These are phyloP conservation scores for Hydropotes inermis DNA, from an alignment of 2,113 vertebrate species.

Conservation along the genomic window DNA sequence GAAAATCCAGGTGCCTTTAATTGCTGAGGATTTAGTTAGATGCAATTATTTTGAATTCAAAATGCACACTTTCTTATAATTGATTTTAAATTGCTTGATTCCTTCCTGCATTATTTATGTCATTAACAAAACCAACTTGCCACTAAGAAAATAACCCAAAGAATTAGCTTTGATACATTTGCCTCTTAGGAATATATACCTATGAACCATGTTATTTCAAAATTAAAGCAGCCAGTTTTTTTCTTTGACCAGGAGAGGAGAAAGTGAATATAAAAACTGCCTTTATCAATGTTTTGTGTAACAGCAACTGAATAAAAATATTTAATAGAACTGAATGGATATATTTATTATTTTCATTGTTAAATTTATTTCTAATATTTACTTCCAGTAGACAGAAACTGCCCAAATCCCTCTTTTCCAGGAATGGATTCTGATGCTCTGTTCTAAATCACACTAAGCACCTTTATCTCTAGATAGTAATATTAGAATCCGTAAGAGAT, in stretches of 20 bases:
- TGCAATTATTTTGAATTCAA: slow-evolving; percentile 51
- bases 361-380: background rate
- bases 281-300: background rate
- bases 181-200: background rate
- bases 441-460: background rate
- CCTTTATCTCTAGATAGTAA: background rate
- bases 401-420: background rate
- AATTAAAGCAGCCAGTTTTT: background rate
- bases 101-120: slow-evolving; percentile 62
- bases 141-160: slow-evolving; percentile 39
- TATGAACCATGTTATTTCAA: background rate
- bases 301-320: background rate
- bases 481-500: background rate
- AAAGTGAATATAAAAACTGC: background rate
- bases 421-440: background rate
- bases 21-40: slow-evolving; percentile 27
- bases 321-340: background rate
- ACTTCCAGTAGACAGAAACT: background rate
- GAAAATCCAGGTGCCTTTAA: slow-evolving; percentile 52
- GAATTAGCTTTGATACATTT: slow-evolving; percentile 18
- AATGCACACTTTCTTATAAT: slow-evolving; percentile 49
- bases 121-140: slow-evolving; percentile 17
- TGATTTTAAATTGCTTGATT: slow-evolving; percentile 68
- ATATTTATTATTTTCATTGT: background rate
- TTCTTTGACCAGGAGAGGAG: background rate